phyloP scores from a whole-genome alignment of 2,113 vertebrate species.

The Piaya cayana region DNA sequence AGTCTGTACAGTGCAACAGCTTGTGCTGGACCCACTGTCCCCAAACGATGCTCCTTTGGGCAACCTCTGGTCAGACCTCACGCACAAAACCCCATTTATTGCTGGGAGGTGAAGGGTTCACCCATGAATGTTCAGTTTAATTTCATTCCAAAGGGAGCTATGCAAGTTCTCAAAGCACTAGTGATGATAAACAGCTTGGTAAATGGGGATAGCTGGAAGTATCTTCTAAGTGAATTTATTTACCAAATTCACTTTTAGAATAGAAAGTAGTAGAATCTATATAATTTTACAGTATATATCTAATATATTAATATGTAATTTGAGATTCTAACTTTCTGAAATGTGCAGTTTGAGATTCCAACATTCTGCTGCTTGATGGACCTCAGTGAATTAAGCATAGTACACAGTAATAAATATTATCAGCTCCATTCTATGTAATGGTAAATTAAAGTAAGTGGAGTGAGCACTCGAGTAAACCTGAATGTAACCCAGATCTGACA shows the following conservation, averaged over 20 bases:
- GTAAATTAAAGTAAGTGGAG: neutral
- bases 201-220: neutral
- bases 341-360: neutral
- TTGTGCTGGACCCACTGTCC: neutral
- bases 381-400: neutral
- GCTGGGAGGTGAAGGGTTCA: neutral
- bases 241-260: neutral
- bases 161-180: neutral
- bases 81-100: neutral
- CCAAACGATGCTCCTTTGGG: neutral
- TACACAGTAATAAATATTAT: neutral
- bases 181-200: neutral
- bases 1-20: neutral
- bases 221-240: neutral
- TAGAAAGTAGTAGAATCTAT: neutral
- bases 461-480: neutral
- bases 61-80: neutral
- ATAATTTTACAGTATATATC: neutral
- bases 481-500: neutral
- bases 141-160: neutral
- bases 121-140: rapidly evolving
- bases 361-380: neutral
- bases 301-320: neutral
- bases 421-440: neutral
- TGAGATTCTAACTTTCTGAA: neutral